Evolutionary conservation across 2,797 vertebrate genomes (phyloP).

Genomic region (Acrossocheilus wenchowensis): DNA sequence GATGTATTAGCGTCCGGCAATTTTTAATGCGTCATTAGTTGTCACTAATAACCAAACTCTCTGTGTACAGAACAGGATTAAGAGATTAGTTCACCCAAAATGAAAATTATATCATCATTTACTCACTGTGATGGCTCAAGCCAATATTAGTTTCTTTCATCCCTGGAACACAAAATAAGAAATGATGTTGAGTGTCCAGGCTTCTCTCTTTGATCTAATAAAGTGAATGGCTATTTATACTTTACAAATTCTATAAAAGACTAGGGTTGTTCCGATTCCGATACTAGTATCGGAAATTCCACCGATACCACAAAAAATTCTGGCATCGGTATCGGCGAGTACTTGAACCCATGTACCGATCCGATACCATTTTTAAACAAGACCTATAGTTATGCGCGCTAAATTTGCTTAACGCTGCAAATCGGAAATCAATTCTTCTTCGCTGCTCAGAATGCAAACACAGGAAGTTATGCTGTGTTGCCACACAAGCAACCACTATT

Average conservation of each 20-base stretch:
- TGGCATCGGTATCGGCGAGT: no score
- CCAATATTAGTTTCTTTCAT: background rate
- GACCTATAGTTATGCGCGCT: no score
- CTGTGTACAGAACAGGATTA: slow-evolving; percentile 29
- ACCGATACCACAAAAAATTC: no score
- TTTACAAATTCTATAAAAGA: background rate
- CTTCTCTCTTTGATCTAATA: background rate
- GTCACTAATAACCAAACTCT: background rate
- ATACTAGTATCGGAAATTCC: no score
- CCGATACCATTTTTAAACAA: no score
- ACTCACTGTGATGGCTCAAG: background rate
- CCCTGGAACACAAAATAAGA: background rate
- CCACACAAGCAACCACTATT: no score
- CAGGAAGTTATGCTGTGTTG: no score
- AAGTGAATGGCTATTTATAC: background rate
- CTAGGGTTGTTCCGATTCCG: no score
- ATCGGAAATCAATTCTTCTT: no score
- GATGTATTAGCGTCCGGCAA: background rate
- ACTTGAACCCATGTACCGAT: no score
- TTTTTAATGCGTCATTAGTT: slow-evolving; percentile 11
- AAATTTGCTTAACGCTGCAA: no score
- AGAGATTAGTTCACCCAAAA: slow-evolving; percentile 7
- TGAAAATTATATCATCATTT: background rate
- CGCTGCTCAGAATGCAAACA: no score
- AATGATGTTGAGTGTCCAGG: background rate